Conservation (phyloP, 2,113 vertebrate genomes). For the Ochotona princeps region DNA sequence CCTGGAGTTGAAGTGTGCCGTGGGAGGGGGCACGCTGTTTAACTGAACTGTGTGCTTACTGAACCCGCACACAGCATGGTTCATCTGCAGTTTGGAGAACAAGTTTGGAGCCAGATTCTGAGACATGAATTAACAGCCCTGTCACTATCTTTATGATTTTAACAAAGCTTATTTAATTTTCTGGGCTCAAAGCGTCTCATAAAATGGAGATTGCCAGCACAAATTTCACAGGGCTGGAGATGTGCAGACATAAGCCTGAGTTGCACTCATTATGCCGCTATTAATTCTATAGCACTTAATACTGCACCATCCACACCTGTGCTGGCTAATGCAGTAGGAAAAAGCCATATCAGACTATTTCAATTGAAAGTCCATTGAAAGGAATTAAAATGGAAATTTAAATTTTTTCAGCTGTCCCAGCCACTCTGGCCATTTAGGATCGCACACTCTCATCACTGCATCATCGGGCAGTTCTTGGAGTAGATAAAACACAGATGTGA, state of each 20-base stretch:
- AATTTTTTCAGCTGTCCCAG: not conserved
- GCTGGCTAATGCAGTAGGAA: not conserved
- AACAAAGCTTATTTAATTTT: not conserved
- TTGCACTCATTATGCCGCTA: too few species aligned
- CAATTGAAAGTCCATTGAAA: not conserved
- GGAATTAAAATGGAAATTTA: too few species aligned
- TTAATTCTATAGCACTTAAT: too few species aligned
- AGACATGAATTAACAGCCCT: not conserved
- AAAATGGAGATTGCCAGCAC: not conserved
- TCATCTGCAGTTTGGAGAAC: not conserved
- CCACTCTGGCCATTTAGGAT: not conserved
- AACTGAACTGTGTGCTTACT: not conserved
- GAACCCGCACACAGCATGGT: not conserved
- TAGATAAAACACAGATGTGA: not conserved
- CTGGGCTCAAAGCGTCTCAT: not conserved
- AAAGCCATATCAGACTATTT: not conserved
- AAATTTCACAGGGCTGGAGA: not conserved
- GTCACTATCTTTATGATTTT: not conserved
- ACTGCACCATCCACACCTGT: not conserved
- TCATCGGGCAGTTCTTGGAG: not conserved
- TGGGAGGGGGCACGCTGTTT: not conserved
- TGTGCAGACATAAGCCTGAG: not conserved
- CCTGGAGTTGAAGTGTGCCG: not conserved
- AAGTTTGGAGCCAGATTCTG: not conserved
- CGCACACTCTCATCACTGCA: not conserved